phyloP scores from a whole-genome alignment of 92 coral and sea anemone species.

The Phenganax stokvisi region DNA sequence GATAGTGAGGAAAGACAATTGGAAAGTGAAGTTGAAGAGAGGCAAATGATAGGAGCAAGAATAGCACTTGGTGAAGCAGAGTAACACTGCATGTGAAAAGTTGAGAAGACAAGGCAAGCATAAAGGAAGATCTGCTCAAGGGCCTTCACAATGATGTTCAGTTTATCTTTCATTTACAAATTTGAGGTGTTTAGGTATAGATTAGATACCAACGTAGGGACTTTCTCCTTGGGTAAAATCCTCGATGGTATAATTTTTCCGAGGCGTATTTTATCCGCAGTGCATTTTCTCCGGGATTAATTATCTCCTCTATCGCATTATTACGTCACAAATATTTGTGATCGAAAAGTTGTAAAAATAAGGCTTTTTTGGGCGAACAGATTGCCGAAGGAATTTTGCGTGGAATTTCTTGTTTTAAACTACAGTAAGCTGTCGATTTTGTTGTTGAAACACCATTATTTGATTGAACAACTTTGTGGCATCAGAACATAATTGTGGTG shows the following conservation, averaged over 20 bases:
- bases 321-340: slow-evolving; percentile 40
- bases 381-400: not conserved
- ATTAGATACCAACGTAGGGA: not conserved
- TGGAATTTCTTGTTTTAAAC: not conserved
- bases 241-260: not conserved
- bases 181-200: not conserved
- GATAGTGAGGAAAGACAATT: not conserved
- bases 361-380: not conserved
- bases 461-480: not conserved
- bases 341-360: slow-evolving; percentile 12
- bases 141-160: not conserved
- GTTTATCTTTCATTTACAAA: too few relatives aligned
- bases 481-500: not conserved
- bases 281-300: not conserved
- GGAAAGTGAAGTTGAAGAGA: not conserved
- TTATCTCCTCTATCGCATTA: not conserved
- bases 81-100: not conserved
- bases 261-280: too few relatives aligned
- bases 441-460: not conserved
- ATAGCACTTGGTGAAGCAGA: not conserved
- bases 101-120: not conserved
- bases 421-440: not conserved
- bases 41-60: not conserved
- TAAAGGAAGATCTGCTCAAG: too few relatives aligned
- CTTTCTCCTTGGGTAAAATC: not conserved